phyloP scores from a whole-genome alignment of 2,113 vertebrate species.

The Calidris pugnax region DNA sequence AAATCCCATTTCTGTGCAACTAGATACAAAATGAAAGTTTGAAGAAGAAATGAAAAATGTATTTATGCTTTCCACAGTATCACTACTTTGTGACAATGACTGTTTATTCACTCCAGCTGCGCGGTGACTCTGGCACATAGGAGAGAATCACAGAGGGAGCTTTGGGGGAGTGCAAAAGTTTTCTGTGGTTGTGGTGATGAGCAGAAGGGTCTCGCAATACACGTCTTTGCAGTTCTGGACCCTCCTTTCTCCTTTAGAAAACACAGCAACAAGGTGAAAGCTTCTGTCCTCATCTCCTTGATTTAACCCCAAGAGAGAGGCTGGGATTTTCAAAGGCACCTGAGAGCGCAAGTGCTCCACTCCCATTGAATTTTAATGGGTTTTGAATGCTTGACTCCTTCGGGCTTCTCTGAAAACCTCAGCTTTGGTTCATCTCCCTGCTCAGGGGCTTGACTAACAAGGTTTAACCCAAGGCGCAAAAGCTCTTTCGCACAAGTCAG shows the following conservation, averaged over 20 bases:
- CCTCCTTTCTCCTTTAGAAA: not conserved
- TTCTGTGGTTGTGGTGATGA: not conserved
- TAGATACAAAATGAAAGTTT: not conserved
- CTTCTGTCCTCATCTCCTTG: not conserved
- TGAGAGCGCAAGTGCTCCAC: accelerated
- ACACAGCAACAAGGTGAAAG: not conserved
- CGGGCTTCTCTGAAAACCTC: not conserved
- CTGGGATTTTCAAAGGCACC: not conserved
- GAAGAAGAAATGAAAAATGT: not conserved
- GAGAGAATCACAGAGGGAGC: not conserved
- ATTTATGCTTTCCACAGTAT: not conserved
- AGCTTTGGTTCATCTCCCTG: not conserved
- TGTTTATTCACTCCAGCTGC: not conserved
- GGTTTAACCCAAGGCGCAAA: not conserved
- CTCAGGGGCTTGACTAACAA: not conserved
- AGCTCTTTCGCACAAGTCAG: not conserved
- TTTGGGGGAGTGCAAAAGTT: not conserved
- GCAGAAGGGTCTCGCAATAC: not conserved
- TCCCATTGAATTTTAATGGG: not conserved
- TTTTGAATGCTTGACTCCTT: not conserved
- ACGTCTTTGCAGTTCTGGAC: no score
- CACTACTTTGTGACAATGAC: not conserved
- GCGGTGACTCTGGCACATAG: accelerated
- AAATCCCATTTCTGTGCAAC: not conserved
- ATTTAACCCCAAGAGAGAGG: not conserved